A percentile compares a stretch with the other conserved stretches of the same genome.
Conservation (phyloP, 2,888 invertebrate species). For the Dyspetes luteomarginatus region DNA sequence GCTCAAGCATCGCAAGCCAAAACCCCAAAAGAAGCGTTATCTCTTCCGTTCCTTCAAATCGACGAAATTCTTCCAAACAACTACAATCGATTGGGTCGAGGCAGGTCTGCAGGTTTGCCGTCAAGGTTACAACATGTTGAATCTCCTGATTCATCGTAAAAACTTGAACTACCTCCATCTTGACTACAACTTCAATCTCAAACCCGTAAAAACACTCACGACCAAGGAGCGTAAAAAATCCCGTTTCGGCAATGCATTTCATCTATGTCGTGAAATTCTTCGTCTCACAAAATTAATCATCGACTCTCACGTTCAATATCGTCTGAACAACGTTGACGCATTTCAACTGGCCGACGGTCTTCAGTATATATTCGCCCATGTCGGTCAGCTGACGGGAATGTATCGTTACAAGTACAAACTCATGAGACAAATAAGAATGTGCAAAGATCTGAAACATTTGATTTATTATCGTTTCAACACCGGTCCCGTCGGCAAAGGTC, state of each 20-base stretch:
- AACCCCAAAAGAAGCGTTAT: conserved; percentile 99
- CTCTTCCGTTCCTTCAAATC: conserved; percentile 99
- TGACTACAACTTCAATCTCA: conserved; percentile 99
- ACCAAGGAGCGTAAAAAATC: conserved; percentile 99
- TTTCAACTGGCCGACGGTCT: conserved; percentile 99
- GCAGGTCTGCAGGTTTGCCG: conserved; percentile 99
- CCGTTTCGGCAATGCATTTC: conserved; percentile 98
- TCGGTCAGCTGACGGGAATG: conserved; percentile 99
- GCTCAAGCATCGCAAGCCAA: conserved; percentile 98
- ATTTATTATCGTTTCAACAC: conserved; percentile 99
- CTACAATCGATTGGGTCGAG: conserved; percentile 99
- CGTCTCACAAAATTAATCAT: conserved; percentile 99
- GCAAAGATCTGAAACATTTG: conserved; percentile 99
- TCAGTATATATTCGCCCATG: conserved; percentile 99
- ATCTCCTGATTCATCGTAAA: conserved; percentile 98
- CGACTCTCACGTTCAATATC: conserved; percentile 99
- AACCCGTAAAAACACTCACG: conserved; percentile 99
- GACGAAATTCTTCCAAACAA: conserved; percentile 99
- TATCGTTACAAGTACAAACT: conserved; percentile 99
- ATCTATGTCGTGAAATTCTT: conserved; percentile 98
- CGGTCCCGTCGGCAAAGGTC: conserved; percentile 99
- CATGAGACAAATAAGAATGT: conserved; percentile 99
- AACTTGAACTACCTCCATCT: conserved; percentile 99
- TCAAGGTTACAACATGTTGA: conserved; percentile 99
- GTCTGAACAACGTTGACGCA: conserved; percentile 99